Conservation (phyloP, 2,888 invertebrate genomes). For the Drosophila infuscata region DNA sequence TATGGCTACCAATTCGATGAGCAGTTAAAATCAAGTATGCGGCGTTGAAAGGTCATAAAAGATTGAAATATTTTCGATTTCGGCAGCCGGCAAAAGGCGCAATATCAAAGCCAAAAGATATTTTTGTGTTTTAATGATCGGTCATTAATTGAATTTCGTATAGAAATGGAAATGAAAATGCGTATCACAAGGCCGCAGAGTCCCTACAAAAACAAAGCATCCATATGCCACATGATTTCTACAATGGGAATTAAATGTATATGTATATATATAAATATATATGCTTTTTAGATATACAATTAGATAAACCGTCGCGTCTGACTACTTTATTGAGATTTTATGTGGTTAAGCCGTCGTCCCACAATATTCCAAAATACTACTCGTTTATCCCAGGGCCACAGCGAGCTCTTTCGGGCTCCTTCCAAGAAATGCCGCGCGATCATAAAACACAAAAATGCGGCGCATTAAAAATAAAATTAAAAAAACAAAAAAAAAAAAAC, state of each 20-base stretch:
- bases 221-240: conserved; percentile 51
- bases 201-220: conserved; percentile 23
- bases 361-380: conserved; percentile 48
- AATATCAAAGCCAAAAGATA: conserved; percentile 77
- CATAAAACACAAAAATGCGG: conserved; percentile 75
- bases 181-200: conserved; percentile 54
- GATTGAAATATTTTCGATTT: conserved; percentile 69
- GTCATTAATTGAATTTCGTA: conserved; percentile 83
- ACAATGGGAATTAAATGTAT: conserved; percentile 42
- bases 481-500: conserved; percentile 23
- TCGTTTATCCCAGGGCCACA: conserved; percentile 59
- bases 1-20: conserved; percentile 47
- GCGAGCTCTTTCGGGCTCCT: conserved; percentile 34
- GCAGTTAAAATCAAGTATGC: conserved; percentile 58
- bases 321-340: conserved; percentile 81
- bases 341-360: conserved; percentile 74
- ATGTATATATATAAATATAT: conserved; percentile 4
- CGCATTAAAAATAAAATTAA: conserved; percentile 46
- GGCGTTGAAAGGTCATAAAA: conserved; percentile 66
- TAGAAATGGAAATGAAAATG: conserved; percentile 73
- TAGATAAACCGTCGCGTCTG: conserved; percentile 69
- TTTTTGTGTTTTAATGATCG: conserved; percentile 80
- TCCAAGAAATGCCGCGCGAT: conserved; percentile 72
- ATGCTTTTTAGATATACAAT: conserved; percentile 74
- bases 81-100: conserved; percentile 66